Evolutionary conservation across 2,797 vertebrate genomes (phyloP).

Genomic region (Tokudaia muenninki): DNA sequence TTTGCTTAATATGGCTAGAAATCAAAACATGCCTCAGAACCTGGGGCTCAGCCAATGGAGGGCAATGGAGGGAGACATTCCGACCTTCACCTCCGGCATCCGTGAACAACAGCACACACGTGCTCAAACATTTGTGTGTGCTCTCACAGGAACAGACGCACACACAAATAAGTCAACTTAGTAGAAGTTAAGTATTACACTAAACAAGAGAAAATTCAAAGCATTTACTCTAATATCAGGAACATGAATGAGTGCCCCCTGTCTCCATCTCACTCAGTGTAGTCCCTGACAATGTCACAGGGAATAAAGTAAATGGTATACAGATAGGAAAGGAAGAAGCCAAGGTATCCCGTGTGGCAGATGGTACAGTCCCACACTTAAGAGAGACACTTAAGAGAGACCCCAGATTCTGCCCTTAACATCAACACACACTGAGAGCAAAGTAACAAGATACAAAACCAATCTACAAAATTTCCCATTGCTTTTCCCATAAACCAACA

Average conservation of each 20-base stretch:
- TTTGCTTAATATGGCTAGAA: not conserved
- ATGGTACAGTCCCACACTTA: no score
- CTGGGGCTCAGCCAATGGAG: not conserved
- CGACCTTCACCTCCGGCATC: not conserved
- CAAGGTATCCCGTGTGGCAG: not conserved
- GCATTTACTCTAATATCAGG: not conserved
- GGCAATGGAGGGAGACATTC: not conserved
- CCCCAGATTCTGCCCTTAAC: no score
- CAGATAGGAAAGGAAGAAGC: not conserved
- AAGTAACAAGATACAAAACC: not conserved
- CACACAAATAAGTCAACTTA: not conserved
- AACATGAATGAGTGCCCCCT: not conserved
- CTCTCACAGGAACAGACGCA: not conserved
- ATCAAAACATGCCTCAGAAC: not conserved
- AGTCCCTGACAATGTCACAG: not conserved
- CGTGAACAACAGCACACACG: not conserved
- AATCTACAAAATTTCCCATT: no score
- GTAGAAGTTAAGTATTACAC: not conserved
- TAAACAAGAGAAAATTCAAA: not conserved
- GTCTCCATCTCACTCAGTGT: not conserved
- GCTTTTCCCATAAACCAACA: not conserved
- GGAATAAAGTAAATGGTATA: no score
- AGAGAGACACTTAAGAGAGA: not conserved
- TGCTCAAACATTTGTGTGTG: not conserved
- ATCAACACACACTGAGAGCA: not conserved